phyloP scores from a whole-genome alignment of 2,888 invertebrate species.

The Palloptera scutellata region DNA sequence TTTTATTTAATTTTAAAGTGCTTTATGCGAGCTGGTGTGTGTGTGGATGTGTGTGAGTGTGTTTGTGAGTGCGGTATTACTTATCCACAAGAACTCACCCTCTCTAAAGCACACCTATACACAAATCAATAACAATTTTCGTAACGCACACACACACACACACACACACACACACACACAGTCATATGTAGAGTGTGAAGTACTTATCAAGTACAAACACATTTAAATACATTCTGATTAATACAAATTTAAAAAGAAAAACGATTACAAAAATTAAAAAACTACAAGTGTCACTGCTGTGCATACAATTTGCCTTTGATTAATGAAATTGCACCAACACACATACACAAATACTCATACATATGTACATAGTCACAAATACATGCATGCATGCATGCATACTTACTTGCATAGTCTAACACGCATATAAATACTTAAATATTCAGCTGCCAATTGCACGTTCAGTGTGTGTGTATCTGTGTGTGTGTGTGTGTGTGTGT shows the following conservation, averaged over 20 bases:
- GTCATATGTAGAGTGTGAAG: neutral
- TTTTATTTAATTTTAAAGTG: slow-evolving; percentile 4
- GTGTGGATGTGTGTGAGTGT: neutral
- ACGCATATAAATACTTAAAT: no score
- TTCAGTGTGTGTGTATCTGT: neutral
- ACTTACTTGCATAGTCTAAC: no score
- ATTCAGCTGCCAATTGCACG: no score
- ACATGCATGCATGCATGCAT: neutral
- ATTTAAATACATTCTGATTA: no score
- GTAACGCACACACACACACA: neutral
- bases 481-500: neutral
- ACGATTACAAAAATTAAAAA: slow-evolving; percentile 12
- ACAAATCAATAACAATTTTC: neutral
- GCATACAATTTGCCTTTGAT: slow-evolving; percentile 31
- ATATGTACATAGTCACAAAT: neutral
- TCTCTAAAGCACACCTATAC: neutral
- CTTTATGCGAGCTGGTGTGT: neutral
- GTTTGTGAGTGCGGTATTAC: neutral
- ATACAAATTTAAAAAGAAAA: neutral
- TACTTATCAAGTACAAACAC: no score
- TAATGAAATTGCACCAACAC: slow-evolving; percentile 22
- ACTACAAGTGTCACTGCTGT: slow-evolving; percentile 26
- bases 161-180: neutral
- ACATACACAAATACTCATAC: neutral
- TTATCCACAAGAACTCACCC: neutral